Base-by-base conservation (phyloP, 2,888 invertebrate genomes). In the Thumatha senex region DNA sequence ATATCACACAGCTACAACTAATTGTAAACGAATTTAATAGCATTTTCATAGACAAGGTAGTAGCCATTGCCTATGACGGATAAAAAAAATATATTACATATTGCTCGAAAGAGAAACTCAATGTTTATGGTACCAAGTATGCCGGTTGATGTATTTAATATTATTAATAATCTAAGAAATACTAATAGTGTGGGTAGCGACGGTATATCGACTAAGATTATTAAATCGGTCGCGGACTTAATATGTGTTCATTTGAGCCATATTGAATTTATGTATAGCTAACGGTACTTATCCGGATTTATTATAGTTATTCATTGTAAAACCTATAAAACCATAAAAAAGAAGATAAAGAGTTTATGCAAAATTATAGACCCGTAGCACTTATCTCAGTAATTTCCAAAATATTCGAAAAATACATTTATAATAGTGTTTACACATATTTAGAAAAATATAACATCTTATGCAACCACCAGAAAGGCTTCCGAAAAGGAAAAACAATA, bases 281-380 rank as follows among this genome's bases (percentile, higher is more conserved):
- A 1, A 34, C 2, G 12, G 11, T n/a, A n/a, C n/a, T n/a, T n/a
- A 5, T 7, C 34, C 12, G 11, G 11, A 34, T n/a, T 3, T 2
- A 34, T 34, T 11, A n/a, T 3, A n/a, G 12, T n/a, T 34, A 5
- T 11, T 2, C 2, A 34, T 34, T 34, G 34, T 34, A 7, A 34
- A n/a, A 5, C 34, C 12, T 3, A 3, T 34, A n/a, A n/a, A n/a
- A n/a, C n/a, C n/a, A 34, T n/a, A 34, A n/a, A 34, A 34, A 40
- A 40, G 40, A 18, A 33, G 12, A 40, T 31, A 40, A n/a, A 10
- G 40, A 46, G 18, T 7, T 33, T 5, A 24, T 46, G 29, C 10
- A 46, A 33, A 15, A 34, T 40, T 47, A 47, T 39, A 40, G 46
- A 47, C 46, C 46, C 7, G 40, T 47, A 4, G 34, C 46, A 24